phyloP scores from a whole-genome alignment of 2,888 invertebrate genomes.

The Bombylius discolor region DNA sequence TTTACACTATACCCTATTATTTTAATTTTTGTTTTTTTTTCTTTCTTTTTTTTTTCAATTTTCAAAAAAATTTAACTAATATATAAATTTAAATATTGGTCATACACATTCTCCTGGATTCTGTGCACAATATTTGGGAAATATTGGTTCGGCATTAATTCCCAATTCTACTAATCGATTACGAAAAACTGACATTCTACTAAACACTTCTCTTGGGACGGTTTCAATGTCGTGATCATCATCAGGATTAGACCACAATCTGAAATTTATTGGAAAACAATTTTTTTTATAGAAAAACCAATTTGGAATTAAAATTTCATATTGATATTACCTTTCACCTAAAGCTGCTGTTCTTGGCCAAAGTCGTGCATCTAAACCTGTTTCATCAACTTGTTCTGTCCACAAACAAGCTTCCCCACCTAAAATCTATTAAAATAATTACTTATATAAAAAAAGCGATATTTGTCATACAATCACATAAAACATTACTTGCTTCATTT shows the following conservation, averaged over 20 bases:
- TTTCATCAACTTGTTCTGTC: constrained; percentile 69
- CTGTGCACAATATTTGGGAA: constrained; percentile 37
- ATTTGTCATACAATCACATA: background rate
- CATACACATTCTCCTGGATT: constrained; percentile 38
- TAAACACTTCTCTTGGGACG: constrained; percentile 33
- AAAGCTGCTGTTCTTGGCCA: constrained; percentile 75
- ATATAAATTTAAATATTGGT: constrained; percentile 19
- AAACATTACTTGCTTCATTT: constrained; percentile 28
- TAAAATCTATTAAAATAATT: constrained; percentile 22
- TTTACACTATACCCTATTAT: no score
- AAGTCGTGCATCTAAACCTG: constrained; percentile 60
- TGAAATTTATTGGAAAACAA: constrained; percentile 6
- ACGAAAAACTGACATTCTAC: constrained; percentile 35
- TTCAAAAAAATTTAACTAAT: background rate
- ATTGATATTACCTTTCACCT: constrained; percentile 47
- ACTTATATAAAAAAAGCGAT: background rate
- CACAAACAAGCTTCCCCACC: constrained; percentile 77
- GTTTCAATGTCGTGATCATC: constrained; percentile 34
- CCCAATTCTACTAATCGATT: constrained; percentile 35
- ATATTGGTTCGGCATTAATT: constrained; percentile 35
- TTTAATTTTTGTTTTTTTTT: no score
- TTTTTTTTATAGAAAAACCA: no score
- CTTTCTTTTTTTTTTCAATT: background rate
- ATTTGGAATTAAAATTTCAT: background rate
- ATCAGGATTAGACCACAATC: constrained; percentile 35